Conservation (phyloP, 37 sponge, comb jelly and placozoan species). For the Chondrosia reniformis region DNA sequence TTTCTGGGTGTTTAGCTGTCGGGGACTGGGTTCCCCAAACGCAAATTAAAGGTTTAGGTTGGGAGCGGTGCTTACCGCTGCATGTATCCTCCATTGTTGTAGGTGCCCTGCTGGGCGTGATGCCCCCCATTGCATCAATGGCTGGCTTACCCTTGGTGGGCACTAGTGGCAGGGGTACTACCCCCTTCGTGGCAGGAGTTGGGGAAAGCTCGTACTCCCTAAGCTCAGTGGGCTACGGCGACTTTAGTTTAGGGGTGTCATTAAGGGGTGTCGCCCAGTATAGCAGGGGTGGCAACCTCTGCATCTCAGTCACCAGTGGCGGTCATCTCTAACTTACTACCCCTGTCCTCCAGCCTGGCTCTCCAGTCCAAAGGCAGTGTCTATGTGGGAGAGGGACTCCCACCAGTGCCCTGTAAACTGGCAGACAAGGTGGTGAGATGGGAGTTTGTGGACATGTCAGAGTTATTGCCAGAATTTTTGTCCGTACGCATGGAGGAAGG, state of each 20-base stretch:
- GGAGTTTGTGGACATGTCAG: slow-evolving; percentile 2
- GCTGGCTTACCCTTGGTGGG: not conserved
- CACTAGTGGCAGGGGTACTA: not conserved
- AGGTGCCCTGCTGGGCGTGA: not conserved
- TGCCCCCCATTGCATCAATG: not conserved
- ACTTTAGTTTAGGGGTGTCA: no score
- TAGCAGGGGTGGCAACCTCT: not conserved
- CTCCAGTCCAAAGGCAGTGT: not conserved
- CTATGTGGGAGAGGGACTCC: slow-evolving; percentile 16
- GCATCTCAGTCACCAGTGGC: not conserved
- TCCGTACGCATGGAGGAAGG: not conserved
- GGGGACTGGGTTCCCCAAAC: no score
- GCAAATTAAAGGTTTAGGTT: no score
- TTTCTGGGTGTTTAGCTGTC: no score
- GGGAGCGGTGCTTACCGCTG: no score
- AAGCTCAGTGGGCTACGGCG: not conserved
- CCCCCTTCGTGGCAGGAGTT: not conserved
- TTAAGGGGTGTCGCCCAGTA: not conserved
- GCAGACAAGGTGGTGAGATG: not conserved
- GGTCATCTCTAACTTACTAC: not conserved
- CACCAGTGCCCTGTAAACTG: not conserved
- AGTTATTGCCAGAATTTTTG: slow-evolving; percentile 7
- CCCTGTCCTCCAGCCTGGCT: not conserved
- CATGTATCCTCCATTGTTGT: no score
- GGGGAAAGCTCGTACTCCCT: not conserved